Base-by-base conservation (phyloP, 2,797 vertebrate genomes). In the Crocodylus rhombifer region DNA sequence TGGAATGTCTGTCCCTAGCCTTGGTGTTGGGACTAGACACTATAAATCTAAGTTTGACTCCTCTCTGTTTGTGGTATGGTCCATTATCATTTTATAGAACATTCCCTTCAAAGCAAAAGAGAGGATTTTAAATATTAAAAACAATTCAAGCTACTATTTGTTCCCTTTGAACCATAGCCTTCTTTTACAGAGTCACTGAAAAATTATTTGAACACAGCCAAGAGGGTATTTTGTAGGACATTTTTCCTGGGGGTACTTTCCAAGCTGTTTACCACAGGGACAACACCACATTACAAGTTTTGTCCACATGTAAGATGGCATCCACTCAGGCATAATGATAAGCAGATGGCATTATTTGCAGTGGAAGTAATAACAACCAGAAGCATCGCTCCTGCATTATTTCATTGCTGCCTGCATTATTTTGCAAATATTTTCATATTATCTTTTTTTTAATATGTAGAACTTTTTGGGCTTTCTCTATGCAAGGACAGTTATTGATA, bases 261-360 rank as follows among this genome's bases (percentile, higher is more conserved):
- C 92, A 89, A 95, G 91, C 92, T 96, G 84, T 91, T 88, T 96
- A 89, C 90, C 93, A 84, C 42, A 85, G 87, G 93, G 92, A 91
- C 25, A 92, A 56, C 84, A 95, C 6, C 36, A 82, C 79, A 67
- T 85, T 91, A 92, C 77, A 92, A 91, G 82, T 85, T 90, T 77
- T 94, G 83, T 94, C 93, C 93, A 94, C 94, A 84, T 58, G 64
- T 86, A 95, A 92, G 93, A 94, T 84, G 90, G 61, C 69, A 93
- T 80, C 80, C 89, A 94, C 86, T 94, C 86, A 86, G 86, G 87
- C 91, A 93, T 94, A 95, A 91, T 91, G 94, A 93, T 94, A 95
- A 95, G 82, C 95, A 97, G 97, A 96, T 97, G 96, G 92, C 74
- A 92, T 96, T 96, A 93, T 95, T 95, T 97, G 92, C 85, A 92